Conservation (phyloP, 2,113 vertebrate species). For the Pachyramphus minor region DNA sequence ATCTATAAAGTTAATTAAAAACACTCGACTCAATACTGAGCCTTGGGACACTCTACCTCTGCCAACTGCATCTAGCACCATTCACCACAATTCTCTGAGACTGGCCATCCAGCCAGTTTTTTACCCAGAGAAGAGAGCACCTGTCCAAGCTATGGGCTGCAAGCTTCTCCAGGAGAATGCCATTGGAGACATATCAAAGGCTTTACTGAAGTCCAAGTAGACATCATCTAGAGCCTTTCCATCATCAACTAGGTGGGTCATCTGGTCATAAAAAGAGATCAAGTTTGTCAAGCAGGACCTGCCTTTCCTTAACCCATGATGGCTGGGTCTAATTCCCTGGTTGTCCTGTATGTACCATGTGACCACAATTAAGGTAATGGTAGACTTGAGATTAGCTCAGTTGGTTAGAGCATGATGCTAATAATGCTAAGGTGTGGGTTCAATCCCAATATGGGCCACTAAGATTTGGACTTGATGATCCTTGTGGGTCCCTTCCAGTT, state of each 20-base stretch:
- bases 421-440: not conserved
- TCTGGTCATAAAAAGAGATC: not conserved
- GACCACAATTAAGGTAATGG: not conserved
- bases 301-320: not conserved
- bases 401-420: not conserved
- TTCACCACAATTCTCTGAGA: not conserved
- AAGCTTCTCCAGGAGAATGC: not conserved
- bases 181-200: not conserved
- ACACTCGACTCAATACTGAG: no score
- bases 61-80: not conserved
- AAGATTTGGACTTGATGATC: not conserved
- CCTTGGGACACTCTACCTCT: not conserved
- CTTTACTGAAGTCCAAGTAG: not conserved
- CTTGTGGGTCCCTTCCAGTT: not conserved
- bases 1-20: not conserved
- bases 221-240: not conserved
- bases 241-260: not conserved
- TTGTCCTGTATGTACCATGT: rapidly evolving
- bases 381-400: not conserved
- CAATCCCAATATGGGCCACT: not conserved
- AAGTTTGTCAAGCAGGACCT: not conserved
- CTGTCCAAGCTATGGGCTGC: not conserved
- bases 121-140: not conserved
- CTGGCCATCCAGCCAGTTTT: not conserved
- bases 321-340: not conserved